Base-by-base conservation (phyloP, 2,113 vertebrate species). In the Micromys minutus region DNA sequence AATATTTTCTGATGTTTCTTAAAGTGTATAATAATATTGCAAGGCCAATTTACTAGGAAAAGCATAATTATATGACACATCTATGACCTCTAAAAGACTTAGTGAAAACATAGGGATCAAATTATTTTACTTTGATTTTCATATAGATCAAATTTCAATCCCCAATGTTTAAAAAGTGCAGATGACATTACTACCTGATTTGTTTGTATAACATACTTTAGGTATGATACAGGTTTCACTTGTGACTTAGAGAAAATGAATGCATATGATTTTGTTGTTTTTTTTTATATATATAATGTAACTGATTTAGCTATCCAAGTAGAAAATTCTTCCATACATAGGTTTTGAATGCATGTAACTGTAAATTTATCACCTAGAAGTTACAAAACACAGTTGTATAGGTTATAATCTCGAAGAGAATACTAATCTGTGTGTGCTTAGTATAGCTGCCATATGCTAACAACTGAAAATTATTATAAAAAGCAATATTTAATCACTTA, bases 161-260 rank as follows among this genome's bases (percentile, higher is more conserved):
- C n/a, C 24, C 81, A 22, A 74, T 47, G 39, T 79, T 93, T 85
- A 8, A 13, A 93, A 91, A 67, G 39, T 86, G 2, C 52, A 94
- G 67, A 96, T 29, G 52, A 87, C 45, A 90, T 63, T 88, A 63
- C 4, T 65, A 92, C 45, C 29, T 95, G 57, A 71, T 87, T 75
- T 36, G 5, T 75, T 92, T 93, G 47, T 92, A 39, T 95, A 90
- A 96, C 91, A 89, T 47, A n/a, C n/a, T 90, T 96, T 61, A 93
- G n/a, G 90, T 91, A 93, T 83, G 84, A 69, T 5, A 87, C 24
- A 77, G 57, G 26, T 5, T 89, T 22, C 71, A 75, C 21, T 34
- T 42, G 52, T 74, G 10, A 86, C 24, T 81, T 88, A 31, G 42
- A 36, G 11, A 24, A 97, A 93, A 89, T 87, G n/a, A 84, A 89